These are phyloP conservation scores for Paracentrotus lividus DNA, from an alignment of 53 echinoderm and acorn worm species.

Conservation along the genomic window DNA sequence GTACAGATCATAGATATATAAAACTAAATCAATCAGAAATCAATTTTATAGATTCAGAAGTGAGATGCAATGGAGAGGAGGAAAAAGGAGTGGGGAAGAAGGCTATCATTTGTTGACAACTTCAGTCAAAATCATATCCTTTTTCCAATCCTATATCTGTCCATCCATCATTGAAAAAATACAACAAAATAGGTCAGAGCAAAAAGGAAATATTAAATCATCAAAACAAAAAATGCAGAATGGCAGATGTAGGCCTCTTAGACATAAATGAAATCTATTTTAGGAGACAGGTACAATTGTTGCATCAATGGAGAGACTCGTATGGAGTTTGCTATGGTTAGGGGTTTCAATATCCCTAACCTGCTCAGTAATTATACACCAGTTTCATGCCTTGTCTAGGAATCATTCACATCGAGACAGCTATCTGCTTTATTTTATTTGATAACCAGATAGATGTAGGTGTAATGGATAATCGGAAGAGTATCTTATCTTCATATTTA, in stretches of 20 bases:
- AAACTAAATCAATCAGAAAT: not conserved
- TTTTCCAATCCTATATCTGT: not conserved
- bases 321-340: not conserved
- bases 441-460: not conserved
- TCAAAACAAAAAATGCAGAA: not conserved
- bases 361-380: not conserved
- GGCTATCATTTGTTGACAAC: not conserved
- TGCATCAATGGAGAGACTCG: not conserved
- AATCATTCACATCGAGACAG: not conserved
- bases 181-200: not conserved
- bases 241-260: too few species aligned
- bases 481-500: not conserved
- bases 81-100: not conserved
- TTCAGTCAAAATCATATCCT: not conserved
- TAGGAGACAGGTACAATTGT: too few species aligned
- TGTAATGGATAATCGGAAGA: not conserved
- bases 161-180: not conserved
- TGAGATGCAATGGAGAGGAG: not conserved
- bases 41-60: too few species aligned
- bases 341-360: too few species aligned
- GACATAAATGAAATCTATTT: not conserved
- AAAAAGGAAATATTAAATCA: not conserved
- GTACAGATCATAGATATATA: not conserved
- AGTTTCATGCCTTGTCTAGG: not conserved
- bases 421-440: not conserved